A percentile compares a stretch with the other conserved stretches of the same genome.
Evolutionary conservation across 2,113 vertebrate species (phyloP).

Genomic region (Hemiscyllium ocellatum): DNA sequence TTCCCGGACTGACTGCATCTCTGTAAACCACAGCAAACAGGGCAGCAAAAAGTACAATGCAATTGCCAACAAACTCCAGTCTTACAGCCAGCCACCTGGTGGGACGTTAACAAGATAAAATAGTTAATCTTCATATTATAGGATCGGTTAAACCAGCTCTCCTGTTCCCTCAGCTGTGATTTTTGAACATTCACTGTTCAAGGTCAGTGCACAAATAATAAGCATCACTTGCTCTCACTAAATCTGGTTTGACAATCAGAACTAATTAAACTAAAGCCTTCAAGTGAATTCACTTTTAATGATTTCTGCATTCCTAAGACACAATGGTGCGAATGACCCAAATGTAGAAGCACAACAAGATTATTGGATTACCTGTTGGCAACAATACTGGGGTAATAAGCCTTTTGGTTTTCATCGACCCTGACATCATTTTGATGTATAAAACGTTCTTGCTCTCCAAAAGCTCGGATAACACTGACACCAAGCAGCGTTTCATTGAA

Average conservation of each 20-base stretch:
- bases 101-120: conserved; percentile 25
- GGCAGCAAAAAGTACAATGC: conserved; percentile 77
- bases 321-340: not conserved
- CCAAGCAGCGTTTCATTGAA: conserved; percentile 90
- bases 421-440: conserved; percentile 73
- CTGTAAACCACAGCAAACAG: conserved; percentile 79
- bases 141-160: not conserved
- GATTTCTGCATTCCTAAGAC: not conserved
- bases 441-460: conserved; percentile 78
- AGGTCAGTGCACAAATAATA: not conserved
- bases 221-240: not conserved
- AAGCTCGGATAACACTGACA: conserved; percentile 84
- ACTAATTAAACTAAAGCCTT: not conserved
- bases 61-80: conserved; percentile 88
- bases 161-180: not conserved
- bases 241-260: not conserved
- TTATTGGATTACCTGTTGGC: conserved; percentile 73
- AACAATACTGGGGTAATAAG: conserved; percentile 89
- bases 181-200: not conserved
- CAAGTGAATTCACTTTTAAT: not conserved
- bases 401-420: conserved; percentile 91
- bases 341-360: not conserved
- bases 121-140: not conserved
- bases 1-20: conserved; percentile 71
- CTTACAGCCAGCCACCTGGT: conserved; percentile 84